A percentile compares a stretch with the other conserved stretches of the same genome.
These are phyloP conservation scores for Ariolimax columbianus DNA, from an alignment of 2,888 invertebrate species.

Conservation along the genomic window DNA sequence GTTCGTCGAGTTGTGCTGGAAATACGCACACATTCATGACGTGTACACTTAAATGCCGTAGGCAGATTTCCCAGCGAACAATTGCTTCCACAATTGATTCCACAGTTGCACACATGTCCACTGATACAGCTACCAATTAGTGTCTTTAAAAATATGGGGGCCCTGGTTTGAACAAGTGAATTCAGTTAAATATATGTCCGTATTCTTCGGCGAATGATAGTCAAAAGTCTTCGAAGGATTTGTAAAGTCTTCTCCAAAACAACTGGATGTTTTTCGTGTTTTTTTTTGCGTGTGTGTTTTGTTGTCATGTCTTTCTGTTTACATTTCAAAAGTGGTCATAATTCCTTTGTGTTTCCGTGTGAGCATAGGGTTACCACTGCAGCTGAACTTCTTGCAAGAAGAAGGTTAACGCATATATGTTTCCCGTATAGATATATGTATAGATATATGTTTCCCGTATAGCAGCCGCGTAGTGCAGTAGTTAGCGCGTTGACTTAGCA, in stretches of 20 bases:
- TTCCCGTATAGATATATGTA: no score
- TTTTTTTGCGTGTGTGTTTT: neutral
- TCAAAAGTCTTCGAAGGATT: no score
- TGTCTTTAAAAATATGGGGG: neutral
- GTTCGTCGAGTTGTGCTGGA: neutral
- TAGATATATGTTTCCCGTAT: no score
- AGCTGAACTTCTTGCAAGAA: no score
- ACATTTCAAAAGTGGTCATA: no score
- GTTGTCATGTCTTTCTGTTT: neutral
- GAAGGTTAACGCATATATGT: no score
- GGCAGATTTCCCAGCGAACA: neutral
- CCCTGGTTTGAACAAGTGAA: neutral
- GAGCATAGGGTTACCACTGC: no score
- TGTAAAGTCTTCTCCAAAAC: no score
- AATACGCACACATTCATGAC: neutral
- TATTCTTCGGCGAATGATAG: neutral
- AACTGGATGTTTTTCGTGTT: no score
- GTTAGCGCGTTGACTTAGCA: no score
- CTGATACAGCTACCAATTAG: neutral
- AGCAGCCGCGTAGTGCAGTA: no score
- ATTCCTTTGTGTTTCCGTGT: no score
- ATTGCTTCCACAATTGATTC: neutral
- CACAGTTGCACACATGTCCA: conserved; percentile 4
- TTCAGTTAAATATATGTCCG: neutral
- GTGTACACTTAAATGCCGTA: neutral